phyloP scores from a whole-genome alignment of 2,113 vertebrate genomes.

The Heterotis niloticus region DNA sequence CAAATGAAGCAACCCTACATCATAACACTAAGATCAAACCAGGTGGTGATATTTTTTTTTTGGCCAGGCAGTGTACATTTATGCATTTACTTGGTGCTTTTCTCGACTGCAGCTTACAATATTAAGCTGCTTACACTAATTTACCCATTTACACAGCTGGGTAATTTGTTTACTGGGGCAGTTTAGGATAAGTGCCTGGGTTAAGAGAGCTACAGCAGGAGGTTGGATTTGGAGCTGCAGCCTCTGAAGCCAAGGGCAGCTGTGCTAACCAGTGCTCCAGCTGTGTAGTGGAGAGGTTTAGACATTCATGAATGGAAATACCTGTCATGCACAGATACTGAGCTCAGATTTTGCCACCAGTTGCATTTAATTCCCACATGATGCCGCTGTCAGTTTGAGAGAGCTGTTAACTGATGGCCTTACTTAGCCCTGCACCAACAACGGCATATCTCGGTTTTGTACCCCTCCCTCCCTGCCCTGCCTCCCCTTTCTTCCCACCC shows the following conservation, averaged over 20 bases:
- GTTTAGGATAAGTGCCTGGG: too few relatives aligned
- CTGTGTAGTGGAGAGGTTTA: too few relatives aligned
- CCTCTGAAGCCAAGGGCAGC: background rate
- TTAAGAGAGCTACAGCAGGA: too few relatives aligned
- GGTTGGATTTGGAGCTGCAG: background rate
- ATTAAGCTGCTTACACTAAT: background rate
- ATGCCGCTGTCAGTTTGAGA: constrained; percentile 38
- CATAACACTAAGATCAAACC: too few relatives aligned
- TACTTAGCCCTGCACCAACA: constrained; percentile 31
- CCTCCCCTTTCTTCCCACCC: constrained; percentile 41
- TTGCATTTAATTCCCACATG: constrained; percentile 23
- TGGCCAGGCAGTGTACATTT: too few relatives aligned
- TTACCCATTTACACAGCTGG: background rate
- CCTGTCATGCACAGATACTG: background rate
- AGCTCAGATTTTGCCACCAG: background rate
- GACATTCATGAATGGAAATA: too few relatives aligned
- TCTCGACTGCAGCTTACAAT: background rate
- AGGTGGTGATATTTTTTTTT: too few relatives aligned
- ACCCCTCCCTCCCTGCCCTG: constrained; percentile 44
- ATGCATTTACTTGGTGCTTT: too few relatives aligned
- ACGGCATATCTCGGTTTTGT: constrained; percentile 33
- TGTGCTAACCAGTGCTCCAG: too few relatives aligned
- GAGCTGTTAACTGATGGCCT: constrained; percentile 43
- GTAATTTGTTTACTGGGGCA: too few relatives aligned
- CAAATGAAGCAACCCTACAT: too few relatives aligned